These are phyloP conservation scores for Centropyge bicolor DNA, from an alignment of 2,797 vertebrate genomes.

Conservation along the genomic window DNA sequence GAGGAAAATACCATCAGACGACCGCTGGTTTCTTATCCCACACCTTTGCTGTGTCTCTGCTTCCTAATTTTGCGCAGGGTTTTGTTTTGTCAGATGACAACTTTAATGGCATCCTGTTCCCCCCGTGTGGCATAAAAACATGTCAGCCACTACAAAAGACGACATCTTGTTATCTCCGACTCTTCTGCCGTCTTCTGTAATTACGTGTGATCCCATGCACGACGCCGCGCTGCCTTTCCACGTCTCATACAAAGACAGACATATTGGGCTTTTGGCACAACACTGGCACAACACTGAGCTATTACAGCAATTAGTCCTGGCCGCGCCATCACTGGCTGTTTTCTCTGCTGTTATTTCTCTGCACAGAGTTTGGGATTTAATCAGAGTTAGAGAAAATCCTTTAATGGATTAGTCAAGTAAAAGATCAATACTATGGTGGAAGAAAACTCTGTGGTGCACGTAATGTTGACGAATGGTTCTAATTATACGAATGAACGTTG, in stretches of 20 bases:
- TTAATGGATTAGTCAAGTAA: not conserved
- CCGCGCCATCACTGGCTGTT: constrained; percentile 20
- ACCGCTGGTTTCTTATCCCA: constrained; percentile 24
- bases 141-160: constrained; percentile 57
- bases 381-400: not conserved
- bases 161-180: constrained; percentile 64
- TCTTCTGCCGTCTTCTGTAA: constrained; percentile 61
- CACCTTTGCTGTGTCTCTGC: constrained; percentile 46
- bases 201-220: constrained; percentile 54
- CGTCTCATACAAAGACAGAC: constrained; percentile 36
- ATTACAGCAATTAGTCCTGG: constrained; percentile 49
- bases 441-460: not conserved
- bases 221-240: constrained; percentile 18
- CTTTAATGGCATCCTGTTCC: constrained; percentile 54
- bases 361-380: constrained; percentile 16
- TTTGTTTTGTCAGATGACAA: constrained; percentile 70
- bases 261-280: constrained; percentile 26
- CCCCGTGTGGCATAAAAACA: constrained; percentile 54
- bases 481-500: not conserved
- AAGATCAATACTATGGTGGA: not conserved
- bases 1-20: constrained; percentile 46
- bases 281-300: constrained; percentile 34
- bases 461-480: not conserved
- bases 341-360: constrained; percentile 34
- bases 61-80: constrained; percentile 56